phyloP scores from a whole-genome alignment of 1,140 invertebrate species.

The Zophobas morio region DNA sequence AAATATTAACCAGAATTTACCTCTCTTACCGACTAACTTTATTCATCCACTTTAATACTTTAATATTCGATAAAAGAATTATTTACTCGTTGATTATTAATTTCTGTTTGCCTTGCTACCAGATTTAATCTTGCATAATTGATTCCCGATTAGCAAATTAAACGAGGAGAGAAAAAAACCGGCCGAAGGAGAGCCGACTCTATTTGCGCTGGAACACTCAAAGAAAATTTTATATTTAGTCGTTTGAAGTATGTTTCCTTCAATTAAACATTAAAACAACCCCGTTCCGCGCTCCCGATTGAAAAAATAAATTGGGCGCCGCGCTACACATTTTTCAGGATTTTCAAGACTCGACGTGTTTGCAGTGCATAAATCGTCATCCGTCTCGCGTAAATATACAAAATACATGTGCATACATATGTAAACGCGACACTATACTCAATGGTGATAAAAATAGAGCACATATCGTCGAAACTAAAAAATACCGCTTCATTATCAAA shows the following conservation, averaged over 20 bases:
- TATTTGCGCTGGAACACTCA: constrained; percentile 32
- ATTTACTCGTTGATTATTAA: constrained; percentile 47
- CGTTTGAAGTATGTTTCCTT: constrained; percentile 31
- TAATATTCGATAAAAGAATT: constrained; percentile 55
- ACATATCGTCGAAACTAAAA: constrained; percentile 54
- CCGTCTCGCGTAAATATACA: constrained; percentile 54
- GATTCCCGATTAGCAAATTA: constrained; percentile 42
- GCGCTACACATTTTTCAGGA: constrained; percentile 52
- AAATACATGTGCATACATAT: constrained; percentile 56
- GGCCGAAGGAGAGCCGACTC: constrained; percentile 13
- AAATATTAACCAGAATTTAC: constrained; percentile 65
- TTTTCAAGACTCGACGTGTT: constrained; percentile 49
- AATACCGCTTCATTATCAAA: constrained; percentile 66
- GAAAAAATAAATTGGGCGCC: constrained; percentile 20
- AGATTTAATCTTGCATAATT: constrained; percentile 42
- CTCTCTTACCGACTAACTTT: constrained; percentile 54
- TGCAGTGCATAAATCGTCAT: constrained; percentile 50
- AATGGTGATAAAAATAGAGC: constrained; percentile 59
- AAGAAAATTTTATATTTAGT: constrained; percentile 43
- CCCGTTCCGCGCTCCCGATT: constrained; percentile 28
- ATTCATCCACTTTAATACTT: constrained; percentile 53
- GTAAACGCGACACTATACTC: constrained; percentile 51
- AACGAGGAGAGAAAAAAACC: constrained; percentile 23
- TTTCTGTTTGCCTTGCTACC: constrained; percentile 36
- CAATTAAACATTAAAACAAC: constrained; percentile 31